phyloP scores from a whole-genome alignment of 2,888 invertebrate species.

The Drosophila melanosoma region DNA sequence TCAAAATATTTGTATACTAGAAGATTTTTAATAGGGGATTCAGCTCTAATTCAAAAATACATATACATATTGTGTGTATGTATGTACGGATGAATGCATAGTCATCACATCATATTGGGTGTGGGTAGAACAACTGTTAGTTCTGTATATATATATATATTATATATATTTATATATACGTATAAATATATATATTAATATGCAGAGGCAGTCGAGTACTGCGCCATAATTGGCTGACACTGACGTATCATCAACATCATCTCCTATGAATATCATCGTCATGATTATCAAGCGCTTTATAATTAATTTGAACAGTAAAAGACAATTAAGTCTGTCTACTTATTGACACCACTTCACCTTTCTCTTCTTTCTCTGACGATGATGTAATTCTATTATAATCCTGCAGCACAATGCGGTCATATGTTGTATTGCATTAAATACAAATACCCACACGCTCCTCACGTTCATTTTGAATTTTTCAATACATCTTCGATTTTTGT shows the following conservation, averaged over 20 bases:
- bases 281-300: conserved; percentile 10
- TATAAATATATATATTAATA: conserved; percentile 2
- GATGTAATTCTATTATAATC: conserved; percentile 60
- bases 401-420: conserved; percentile 61
- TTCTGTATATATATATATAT: conserved; percentile 14
- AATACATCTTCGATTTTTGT: background rate
- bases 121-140: conserved; percentile 72
- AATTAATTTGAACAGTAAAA: conserved; percentile 41
- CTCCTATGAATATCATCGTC: background rate
- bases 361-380: conserved; percentile 33
- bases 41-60: conserved; percentile 57
- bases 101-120: conserved; percentile 62
- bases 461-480: conserved; percentile 10
- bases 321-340: conserved; percentile 56
- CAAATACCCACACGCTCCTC: conserved; percentile 7
- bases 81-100: conserved; percentile 13
- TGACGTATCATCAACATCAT: conserved; percentile 47
- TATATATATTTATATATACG: conserved; percentile 3
- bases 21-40: conserved; percentile 19
- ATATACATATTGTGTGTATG: conserved; percentile 11
- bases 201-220: conserved; percentile 46
- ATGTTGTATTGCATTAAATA: conserved; percentile 13
- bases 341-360: conserved; percentile 26
- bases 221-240: conserved; percentile 75
- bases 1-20: conserved; percentile 14